Percentiles rank a stretch among this genome's conserved stretches.
These are phyloP conservation scores for Silurus lanzhouensis DNA, from an alignment of 2,797 vertebrate species.

Conservation along the genomic window DNA sequence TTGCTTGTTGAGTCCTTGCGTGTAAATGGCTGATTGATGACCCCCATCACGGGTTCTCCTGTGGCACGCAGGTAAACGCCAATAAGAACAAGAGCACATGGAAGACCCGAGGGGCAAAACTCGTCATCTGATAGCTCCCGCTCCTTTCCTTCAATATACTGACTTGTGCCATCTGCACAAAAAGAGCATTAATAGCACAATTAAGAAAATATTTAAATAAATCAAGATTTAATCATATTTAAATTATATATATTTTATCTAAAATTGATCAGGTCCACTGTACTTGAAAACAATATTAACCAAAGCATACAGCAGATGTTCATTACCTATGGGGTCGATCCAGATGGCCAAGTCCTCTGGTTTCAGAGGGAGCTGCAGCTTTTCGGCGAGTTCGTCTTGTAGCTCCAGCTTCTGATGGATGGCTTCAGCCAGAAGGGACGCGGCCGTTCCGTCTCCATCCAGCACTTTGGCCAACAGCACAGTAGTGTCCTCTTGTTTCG, in stretches of 20 bases:
- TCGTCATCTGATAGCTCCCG: slow-evolving; percentile 72
- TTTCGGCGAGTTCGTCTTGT: slow-evolving; percentile 58
- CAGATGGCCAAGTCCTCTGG: slow-evolving; percentile 76
- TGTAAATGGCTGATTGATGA: slow-evolving; percentile 88
- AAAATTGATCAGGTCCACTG: not conserved
- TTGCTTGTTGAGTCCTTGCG: slow-evolving; percentile 69
- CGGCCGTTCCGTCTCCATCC: slow-evolving; percentile 68
- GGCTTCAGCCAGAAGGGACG: slow-evolving; percentile 71
- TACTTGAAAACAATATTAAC: not conserved
- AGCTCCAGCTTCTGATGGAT: slow-evolving; percentile 75
- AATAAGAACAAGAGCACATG: slow-evolving; percentile 85
- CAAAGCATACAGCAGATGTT: not conserved
- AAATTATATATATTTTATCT: too few species aligned
- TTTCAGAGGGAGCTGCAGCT: slow-evolving; percentile 66
- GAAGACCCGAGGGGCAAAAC: slow-evolving; percentile 81
- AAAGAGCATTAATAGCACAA: slow-evolving; percentile 13
- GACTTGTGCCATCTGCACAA: slow-evolving; percentile 82
- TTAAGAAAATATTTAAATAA: too few species aligned
- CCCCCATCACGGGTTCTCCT: slow-evolving; percentile 85
- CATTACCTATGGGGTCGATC: slow-evolving; percentile 81
- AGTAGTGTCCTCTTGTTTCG: slow-evolving; percentile 69
- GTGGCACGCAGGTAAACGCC: slow-evolving; percentile 81
- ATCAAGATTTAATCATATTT: not conserved
- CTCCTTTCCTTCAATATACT: slow-evolving; percentile 84
- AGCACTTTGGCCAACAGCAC: slow-evolving; percentile 72